Base-by-base conservation (phyloP, 2,888 invertebrate species). In the Torymus aiolomorphi region DNA sequence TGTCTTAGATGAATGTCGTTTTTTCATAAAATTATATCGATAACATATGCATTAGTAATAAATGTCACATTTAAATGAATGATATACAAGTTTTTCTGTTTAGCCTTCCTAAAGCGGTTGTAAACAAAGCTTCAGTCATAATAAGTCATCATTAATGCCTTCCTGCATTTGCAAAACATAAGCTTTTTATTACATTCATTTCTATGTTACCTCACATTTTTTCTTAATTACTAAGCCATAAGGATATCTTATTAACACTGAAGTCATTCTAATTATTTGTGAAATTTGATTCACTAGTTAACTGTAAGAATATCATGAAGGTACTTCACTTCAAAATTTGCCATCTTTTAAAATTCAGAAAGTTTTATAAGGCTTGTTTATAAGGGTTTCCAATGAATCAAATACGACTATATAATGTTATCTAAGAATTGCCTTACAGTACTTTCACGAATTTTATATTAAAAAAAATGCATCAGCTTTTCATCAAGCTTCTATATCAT, bases 301-400 rank as follows among this genome's bases (percentile, higher is more conserved):
- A 24, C 18, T 11, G 20, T 54, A 74, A 69, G 57, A 62, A 69
- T 62, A 62, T 54, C 20, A 16, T 63, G 12, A n/a, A 63, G 52
- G 20, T 52, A 20, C 31, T 59, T 70, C 65, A 67, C 73, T 74
- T 62, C 42, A 56, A 73, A 63, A 74, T 42, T 42, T 42, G 8
- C 42, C 42, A 42, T 42, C 42, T 0, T 8, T 42, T 42, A 8
- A 10, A 8, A 8, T 42, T 42, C 42, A 42, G 8, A 42, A 42
- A 42, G 42, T 42, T 1, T 42, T 42, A 42, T 8, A 42, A 42
- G 42, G 42, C 42, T 42, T 42, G 20, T 8, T 42, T 8, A 8
- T 42, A 5, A 42, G 8, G 8, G 5, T 42, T 42, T 42, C 1
- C 8, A 42, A 42, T 42, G 42, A 42, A 8, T 42, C 8, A 42